Evolutionary conservation across 2,113 vertebrate genomes (phyloP), one percentile per base, ranked within the genome.

Genomic region (Paralichthys olivaceus): DNA sequence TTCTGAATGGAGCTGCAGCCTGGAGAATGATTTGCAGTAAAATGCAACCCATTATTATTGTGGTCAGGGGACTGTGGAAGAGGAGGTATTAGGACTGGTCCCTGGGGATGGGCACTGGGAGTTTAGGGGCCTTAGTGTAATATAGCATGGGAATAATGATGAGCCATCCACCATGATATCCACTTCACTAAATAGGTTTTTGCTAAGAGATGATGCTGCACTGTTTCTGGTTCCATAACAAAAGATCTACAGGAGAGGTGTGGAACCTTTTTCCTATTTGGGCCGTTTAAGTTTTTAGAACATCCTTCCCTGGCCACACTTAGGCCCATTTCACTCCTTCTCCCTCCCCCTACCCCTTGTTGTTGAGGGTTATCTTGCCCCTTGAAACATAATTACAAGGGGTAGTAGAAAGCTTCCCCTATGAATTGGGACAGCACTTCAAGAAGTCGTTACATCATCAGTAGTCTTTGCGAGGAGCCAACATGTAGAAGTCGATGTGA

Each of bases 21-120:
- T 82, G 40, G 65, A 79, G 76, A 87, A 69, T 47, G 69, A 69
- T 78, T 59, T 81, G 69, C 45, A 68, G 56, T 90, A 65, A 87
- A 93, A 87, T 76, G 70, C 69, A 82, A 80, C 70, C 87, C 83
- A 90, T 91, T 90, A 90, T 87, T 89, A 90, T 84, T 72, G 85
- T 90, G 90, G 90, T 86, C 77, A 83, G 76, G 90, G 69, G 90
- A 87, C 91, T 88, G 82, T 88, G 91, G 90, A 89, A 85, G 88
- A 90, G 85, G 85, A 87, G 72, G 73, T 81, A 92, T 94, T 91
- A 92, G 78, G 63, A 43, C 63, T 58, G 45, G 65, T 87, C 88
- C 77, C 89, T 64, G 12, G 88, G 89, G 93, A 92, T 71, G 65
- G 60, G 22, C 63, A 59, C 77, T 83, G 77, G 77, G 79, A 71